Base-by-base conservation (phyloP, 2,888 invertebrate species). In the Galeruca laticollis region DNA sequence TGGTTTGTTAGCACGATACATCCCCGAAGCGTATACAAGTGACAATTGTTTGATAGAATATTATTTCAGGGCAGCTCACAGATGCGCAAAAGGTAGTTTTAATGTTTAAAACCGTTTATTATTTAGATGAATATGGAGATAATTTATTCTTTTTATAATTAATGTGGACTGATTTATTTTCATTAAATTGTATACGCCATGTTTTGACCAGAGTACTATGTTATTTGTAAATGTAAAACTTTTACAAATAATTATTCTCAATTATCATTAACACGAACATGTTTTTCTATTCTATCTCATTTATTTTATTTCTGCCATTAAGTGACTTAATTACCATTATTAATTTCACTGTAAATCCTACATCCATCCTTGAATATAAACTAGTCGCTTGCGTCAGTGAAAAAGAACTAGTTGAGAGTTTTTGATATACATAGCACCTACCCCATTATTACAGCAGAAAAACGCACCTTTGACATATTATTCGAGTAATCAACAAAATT, bases 391-490 rank as follows among this genome's bases (percentile, higher is more conserved):
- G 40, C 21, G 18, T 49, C 15, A 33, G 49, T 26, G 20, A 63
- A 54, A 40, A 26, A 31, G 33, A 49, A 9, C 15, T 4, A 15
- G 56, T 20, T 37, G 59, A 21, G 37, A 47, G 37, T 52, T 21
- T 47, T 51, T 26, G 37, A 51, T 66, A 66, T 33, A 59, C 20
- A 66, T 56, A 59, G 40, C 59, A 54, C 47, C 47, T 59, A 66
- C 65, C 65, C 65, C 59, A 59, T 66, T 66, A 66, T 66, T 66
- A 66, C 51, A 47, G 57, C 51, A 35, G 59, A 37, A 59, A 63
- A 66, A 66, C 65, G 65, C 65, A 66, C 65, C 65, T 66, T 66
- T 66, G 65, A 66, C 57, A 59, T 66, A 66, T 65, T 59, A 59
- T 31, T 33, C 65, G 59, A 37, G 65, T 66, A 66, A 66, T 66